Conservation (phyloP, 1,140 invertebrate genomes). For the Cyrtorhinus lividipennis region DNA sequence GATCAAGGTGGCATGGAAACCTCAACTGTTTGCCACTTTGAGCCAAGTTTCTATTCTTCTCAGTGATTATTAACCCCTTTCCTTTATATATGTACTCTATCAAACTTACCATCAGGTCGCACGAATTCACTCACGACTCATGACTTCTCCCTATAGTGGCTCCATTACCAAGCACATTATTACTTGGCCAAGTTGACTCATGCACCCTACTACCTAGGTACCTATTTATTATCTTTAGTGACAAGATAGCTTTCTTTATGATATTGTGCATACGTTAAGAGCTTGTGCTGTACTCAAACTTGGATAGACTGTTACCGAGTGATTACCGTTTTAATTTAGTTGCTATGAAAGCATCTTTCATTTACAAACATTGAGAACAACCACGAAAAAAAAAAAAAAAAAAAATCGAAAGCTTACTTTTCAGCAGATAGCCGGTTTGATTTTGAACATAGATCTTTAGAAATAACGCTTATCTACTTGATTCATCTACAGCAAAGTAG, state of each 20-base stretch:
- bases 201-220: neutral
- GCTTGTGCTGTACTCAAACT: neutral
- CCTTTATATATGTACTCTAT: neutral
- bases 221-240: neutral
- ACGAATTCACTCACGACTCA: constrained; percentile 7
- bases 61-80: neutral
- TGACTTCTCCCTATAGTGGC: neutral
- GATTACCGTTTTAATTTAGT: neutral
- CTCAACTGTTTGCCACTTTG: constrained; percentile 7
- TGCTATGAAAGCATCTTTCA: no score
- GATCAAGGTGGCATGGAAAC: constrained; percentile 8
- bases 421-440: neutral
- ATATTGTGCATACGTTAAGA: neutral
- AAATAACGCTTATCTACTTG: neutral
- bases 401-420: no score
- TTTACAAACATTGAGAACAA: no score
- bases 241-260: neutral
- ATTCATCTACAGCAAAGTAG: neutral
- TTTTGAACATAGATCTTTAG: neutral
- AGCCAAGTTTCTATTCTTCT: neutral
- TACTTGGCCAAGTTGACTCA: neutral
- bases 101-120: neutral
- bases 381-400: no score
- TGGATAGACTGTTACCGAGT: neutral
- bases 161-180: neutral